Evolutionary conservation across 1,140 invertebrate species (phyloP).

Genomic region (Zaprionus davidi): DNA sequence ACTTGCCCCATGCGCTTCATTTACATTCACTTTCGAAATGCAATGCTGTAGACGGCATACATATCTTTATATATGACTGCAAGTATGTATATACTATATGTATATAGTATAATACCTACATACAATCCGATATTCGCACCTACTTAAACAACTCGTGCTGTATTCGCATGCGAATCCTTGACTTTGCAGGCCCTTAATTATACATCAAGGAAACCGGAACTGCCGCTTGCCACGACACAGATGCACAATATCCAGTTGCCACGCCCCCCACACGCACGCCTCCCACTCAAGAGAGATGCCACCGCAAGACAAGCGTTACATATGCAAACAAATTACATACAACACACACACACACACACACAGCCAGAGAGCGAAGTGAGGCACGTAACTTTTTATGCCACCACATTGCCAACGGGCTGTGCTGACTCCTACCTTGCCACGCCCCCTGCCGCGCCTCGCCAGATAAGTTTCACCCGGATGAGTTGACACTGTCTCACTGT

Average conservation of each 20-base stretch:
- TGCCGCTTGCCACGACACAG: constrained; percentile 48
- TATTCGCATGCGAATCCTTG: constrained; percentile 62
- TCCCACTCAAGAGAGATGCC: constrained; percentile 10
- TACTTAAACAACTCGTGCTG: constrained; percentile 21
- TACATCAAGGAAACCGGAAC: constrained; percentile 64
- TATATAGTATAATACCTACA: background rate
- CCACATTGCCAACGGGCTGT: constrained; percentile 39
- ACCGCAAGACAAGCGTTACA: constrained; percentile 33
- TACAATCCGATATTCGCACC: constrained; percentile 19
- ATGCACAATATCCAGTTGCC: constrained; percentile 20
- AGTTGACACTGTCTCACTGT: constrained; percentile 68
- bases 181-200: constrained; percentile 69
- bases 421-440: constrained; percentile 11
- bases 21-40: constrained; percentile 30
- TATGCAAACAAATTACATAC: constrained; percentile 68
- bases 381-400: constrained; percentile 62
- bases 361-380: constrained; percentile 43
- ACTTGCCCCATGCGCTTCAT: background rate
- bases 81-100: background rate
- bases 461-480: constrained; percentile 48
- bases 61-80: background rate
- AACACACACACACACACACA: constrained; percentile 10
- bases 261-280: background rate
- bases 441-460: constrained; percentile 13
- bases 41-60: background rate